phyloP scores from a whole-genome alignment of 1,140 invertebrate species.

The Macrostomum lignano region DNA sequence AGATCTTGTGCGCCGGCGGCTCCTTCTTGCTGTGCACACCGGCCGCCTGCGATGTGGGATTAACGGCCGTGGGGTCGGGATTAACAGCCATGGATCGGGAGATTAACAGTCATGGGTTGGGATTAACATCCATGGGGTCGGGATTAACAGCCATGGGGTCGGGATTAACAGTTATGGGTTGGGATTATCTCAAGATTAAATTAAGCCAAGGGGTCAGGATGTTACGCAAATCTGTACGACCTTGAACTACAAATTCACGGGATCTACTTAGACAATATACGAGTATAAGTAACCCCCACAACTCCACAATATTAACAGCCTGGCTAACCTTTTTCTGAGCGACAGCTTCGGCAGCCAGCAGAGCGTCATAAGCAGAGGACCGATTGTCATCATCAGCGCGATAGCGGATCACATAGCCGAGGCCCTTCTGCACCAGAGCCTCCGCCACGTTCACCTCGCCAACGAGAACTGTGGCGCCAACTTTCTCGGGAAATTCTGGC shows the following conservation, averaged over 20 bases:
- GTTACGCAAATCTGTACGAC: too few relatives aligned
- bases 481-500: slow-evolving; percentile 72
- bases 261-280: too few relatives aligned
- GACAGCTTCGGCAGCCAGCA: slow-evolving; percentile 68
- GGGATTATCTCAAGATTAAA: too few relatives aligned
- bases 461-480: slow-evolving; percentile 54
- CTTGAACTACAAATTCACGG: too few relatives aligned
- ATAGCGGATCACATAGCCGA: slow-evolving; percentile 65
- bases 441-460: slow-evolving; percentile 55
- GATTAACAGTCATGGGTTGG: too few relatives aligned
- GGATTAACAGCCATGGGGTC: too few relatives aligned
- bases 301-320: slow-evolving; percentile 28
- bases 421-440: slow-evolving; percentile 60
- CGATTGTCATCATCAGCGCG: slow-evolving; percentile 64
- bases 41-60: slow-evolving; percentile 11
- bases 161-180: too few relatives aligned
- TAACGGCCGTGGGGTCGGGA: slow-evolving; percentile 8
- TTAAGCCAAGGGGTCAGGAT: too few relatives aligned
- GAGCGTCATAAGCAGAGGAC: slow-evolving; percentile 63
- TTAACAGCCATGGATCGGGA: too few relatives aligned
- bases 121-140: too few relatives aligned
- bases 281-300: slow-evolving; percentile 31
- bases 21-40: slow-evolving; percentile 26
- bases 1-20: slow-evolving; percentile 45
- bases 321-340: slow-evolving; percentile 48